phyloP scores from a whole-genome alignment of 2,888 invertebrate genomes.

The Odiellus spinosus region DNA sequence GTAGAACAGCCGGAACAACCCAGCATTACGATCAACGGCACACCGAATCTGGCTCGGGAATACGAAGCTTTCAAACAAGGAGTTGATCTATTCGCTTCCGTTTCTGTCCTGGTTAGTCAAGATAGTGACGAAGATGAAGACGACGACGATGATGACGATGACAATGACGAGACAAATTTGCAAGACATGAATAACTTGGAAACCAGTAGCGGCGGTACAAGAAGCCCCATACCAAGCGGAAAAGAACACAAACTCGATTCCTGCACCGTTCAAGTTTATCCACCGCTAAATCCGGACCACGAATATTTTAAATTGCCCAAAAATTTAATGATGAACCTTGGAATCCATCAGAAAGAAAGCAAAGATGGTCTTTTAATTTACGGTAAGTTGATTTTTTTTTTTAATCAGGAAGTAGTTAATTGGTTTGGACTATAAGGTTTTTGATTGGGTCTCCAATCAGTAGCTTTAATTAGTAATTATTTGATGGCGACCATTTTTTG shows the following conservation, averaged over 20 bases:
- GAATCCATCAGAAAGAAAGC: constrained; percentile 69
- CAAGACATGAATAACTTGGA: background rate
- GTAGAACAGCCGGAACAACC: constrained; percentile 73
- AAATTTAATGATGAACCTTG: constrained; percentile 52
- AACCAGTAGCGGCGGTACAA: constrained; percentile 1
- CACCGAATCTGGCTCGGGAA: constrained; percentile 62
- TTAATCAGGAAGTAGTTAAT: too few relatives aligned
- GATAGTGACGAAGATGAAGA: constrained; percentile 18
- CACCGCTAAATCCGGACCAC: constrained; percentile 86
- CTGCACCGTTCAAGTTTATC: constrained; percentile 84
- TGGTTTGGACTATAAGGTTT: too few relatives aligned
- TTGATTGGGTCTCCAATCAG: too few relatives aligned
- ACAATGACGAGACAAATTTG: background rate
- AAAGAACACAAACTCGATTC: constrained; percentile 58
- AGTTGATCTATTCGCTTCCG: constrained; percentile 71
- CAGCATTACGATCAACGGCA: constrained; percentile 63
- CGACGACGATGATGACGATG: constrained; percentile 8
- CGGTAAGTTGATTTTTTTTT: constrained; percentile 15
- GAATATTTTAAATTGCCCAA: constrained; percentile 70
- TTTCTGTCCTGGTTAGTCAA: constrained; percentile 40
- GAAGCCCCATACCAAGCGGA: background rate
- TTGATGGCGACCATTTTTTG: too few relatives aligned
- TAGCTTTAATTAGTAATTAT: background rate
- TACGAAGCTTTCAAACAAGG: constrained; percentile 73
- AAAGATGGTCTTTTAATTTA: constrained; percentile 71